Evolutionary conservation across 2,797 vertebrate genomes (phyloP).

Genomic region (Gastrophryne carolinensis): DNA sequence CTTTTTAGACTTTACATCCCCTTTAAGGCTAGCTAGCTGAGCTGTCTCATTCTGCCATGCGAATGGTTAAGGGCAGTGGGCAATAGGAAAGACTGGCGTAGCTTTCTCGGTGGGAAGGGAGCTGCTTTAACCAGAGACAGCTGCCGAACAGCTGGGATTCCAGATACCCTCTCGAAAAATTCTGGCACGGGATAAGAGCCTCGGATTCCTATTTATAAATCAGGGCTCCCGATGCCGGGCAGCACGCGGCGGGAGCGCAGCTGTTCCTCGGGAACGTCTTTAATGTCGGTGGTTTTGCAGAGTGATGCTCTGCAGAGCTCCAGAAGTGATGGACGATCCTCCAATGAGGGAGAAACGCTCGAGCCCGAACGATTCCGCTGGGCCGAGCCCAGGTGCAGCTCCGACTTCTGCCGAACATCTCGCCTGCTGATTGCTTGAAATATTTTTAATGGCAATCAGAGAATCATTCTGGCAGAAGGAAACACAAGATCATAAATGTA

Average conservation of each 20-base stretch:
- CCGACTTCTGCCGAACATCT: neutral
- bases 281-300: neutral
- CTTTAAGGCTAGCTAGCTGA: neutral
- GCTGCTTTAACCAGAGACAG: slow-evolving; percentile 11
- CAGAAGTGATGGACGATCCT: neutral
- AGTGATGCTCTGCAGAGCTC: slow-evolving; percentile 6
- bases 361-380: neutral
- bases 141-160: slow-evolving; percentile 47
- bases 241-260: slow-evolving; percentile 13
- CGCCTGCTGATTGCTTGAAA: too few species aligned
- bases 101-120: neutral
- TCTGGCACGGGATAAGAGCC: slow-evolving; percentile 41
- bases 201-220: slow-evolving; percentile 40
- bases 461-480: too few species aligned
- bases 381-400: neutral
- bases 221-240: slow-evolving; percentile 1
- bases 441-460: too few species aligned
- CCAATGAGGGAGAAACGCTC: neutral
- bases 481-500: too few species aligned
- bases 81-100: neutral
- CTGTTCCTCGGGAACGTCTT: neutral
- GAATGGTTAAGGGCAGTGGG: neutral
- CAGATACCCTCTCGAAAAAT: slow-evolving; percentile 47
- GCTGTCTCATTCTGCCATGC: neutral
- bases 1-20: too few species aligned